A percentile compares a stretch with the other conserved stretches of the same genome.
phyloP scores from a whole-genome alignment of 2,113 vertebrate genomes.

The Odontesthes bonariensis region DNA sequence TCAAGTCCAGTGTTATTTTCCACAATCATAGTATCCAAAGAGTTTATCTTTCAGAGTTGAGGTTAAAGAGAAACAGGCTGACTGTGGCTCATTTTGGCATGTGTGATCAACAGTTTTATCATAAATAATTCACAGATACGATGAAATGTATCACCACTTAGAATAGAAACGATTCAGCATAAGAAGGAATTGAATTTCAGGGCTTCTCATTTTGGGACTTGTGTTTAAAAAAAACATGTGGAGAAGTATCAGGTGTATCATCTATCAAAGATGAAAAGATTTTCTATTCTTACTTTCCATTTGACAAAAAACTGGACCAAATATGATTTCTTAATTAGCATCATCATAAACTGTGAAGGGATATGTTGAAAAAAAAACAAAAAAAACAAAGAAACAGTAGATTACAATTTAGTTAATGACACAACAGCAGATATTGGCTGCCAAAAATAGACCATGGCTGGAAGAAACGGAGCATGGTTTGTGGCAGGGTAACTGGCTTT shows the following conservation, averaged over 20 bases:
- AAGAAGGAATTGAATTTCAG: conserved; percentile 13
- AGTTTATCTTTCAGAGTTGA: conserved; percentile 17
- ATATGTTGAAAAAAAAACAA: not conserved
- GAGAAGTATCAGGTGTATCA: conserved; percentile 18
- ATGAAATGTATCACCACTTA: conserved; percentile 16
- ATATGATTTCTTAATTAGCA: not conserved
- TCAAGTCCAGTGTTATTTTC: conserved; percentile 37
- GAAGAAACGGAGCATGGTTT: not conserved
- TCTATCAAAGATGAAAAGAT: conserved; percentile 6
- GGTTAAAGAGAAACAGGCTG: not conserved
- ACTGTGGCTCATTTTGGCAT: conserved; percentile 37
- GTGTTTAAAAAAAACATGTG: conserved; percentile 4
- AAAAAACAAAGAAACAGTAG: not conserved
- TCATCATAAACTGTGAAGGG: not conserved
- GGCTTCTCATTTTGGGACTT: conserved; percentile 16
- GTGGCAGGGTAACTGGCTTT: not conserved
- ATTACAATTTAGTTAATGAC: not conserved
- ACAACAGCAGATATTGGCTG: not conserved
- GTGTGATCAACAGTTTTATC: conserved; percentile 49
- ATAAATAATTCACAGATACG: conserved; percentile 62
- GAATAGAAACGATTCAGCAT: conserved; percentile 49
- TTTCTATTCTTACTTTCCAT: conserved; percentile 10
- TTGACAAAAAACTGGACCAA: not conserved
- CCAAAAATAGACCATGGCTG: conserved; percentile 2
- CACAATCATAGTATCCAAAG: conserved; percentile 3